phyloP scores from a whole-genome alignment of 1,140 invertebrate genomes.

The Bathynomus jamesi region DNA sequence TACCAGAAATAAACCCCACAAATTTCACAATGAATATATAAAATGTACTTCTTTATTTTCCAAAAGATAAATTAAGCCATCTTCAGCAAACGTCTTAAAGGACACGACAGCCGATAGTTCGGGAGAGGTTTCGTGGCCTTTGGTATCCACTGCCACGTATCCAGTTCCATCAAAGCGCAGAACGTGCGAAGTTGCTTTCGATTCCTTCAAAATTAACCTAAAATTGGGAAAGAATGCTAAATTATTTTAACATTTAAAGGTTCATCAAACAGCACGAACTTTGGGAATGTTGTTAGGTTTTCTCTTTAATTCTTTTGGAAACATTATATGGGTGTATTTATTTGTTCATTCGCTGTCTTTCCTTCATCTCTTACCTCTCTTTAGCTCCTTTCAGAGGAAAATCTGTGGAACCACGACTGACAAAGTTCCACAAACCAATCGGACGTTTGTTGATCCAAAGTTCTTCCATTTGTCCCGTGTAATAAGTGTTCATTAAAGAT shows the following conservation, averaged over 20 bases:
- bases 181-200: constrained; percentile 43
- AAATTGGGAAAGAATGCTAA: too few species aligned
- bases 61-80: too few species aligned
- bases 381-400: constrained; percentile 53
- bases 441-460: constrained; percentile 76
- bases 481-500: constrained; percentile 61
- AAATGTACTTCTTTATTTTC: too few species aligned
- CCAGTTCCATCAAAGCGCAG: constrained; percentile 78
- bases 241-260: too few species aligned
- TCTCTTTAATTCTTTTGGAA: too few species aligned
- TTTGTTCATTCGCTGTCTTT: background rate
- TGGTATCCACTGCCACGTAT: constrained; percentile 60
- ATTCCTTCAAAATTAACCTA: background rate
- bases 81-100: too few species aligned
- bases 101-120: background rate
- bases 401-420: constrained; percentile 58
- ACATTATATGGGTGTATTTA: too few species aligned
- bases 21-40: too few species aligned
- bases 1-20: too few species aligned
- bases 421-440: constrained; percentile 92
- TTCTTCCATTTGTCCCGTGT: constrained; percentile 84
- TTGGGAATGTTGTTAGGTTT: too few species aligned
- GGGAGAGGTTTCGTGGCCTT: constrained; percentile 35
- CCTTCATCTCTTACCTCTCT: constrained; percentile 42
- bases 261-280: too few species aligned